Base-by-base conservation (phyloP, 1,140 invertebrate species). In the Epicauta chinensis region DNA sequence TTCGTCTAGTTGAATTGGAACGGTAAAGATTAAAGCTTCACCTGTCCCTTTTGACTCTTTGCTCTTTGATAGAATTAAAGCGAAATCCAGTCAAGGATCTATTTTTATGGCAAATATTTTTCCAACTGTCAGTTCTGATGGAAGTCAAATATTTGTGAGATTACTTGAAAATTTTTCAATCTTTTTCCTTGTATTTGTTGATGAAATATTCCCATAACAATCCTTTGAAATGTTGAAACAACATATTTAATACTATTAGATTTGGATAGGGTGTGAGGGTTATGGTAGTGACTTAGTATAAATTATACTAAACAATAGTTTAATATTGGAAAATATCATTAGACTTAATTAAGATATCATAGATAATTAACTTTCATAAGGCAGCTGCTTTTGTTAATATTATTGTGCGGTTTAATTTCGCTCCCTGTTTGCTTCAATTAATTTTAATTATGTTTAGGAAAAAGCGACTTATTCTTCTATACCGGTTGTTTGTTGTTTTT, bases 261-360 rank as follows among this genome's bases (percentile, higher is more conserved):
- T 23, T 23, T 5, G 23, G 7, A 23, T 23, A 23, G 23, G 23
- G 23, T 47, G 37, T 47, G 36, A 17, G 34, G 45, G 45, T 34
- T 46, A 34, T 47, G 45, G 45, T 47, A 47, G 38, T 47, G 45
- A 47, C 34, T 32, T 47, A 23, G 34, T 23, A 23, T 38, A 47
- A 47, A 47, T 47, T 47, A 47, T 47, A 47, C 38, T 37, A 47
- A 47, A 47, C 45, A 47, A 47, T 38, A 47, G 45, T 37, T 7
- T 16, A 13, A 38, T 47, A 47, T 47, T 38, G 45, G 45, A 47
- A 47, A 47, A 37, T 47, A 47, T 47, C 38, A 47, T 47, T 47
- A 47, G 35, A 47, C 34, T 47, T 47, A 47, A 47, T 47, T 47
- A 47, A 47, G 45, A 47, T 47, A 47, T 47, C 45, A 47, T 37